Evolutionary conservation across 1,140 invertebrate genomes (phyloP).

Genomic region (Hormaphis cornu): DNA sequence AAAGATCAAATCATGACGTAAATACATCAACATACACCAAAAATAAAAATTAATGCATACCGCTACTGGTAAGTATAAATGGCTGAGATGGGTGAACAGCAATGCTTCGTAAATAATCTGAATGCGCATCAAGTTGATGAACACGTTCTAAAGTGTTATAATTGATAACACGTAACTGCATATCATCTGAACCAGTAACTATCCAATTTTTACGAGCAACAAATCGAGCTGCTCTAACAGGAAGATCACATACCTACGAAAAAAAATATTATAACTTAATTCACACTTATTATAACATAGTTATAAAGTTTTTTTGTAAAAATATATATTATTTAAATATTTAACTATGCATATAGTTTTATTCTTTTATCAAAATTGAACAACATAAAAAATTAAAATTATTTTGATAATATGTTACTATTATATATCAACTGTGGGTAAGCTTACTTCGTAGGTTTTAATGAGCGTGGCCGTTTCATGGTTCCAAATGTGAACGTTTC

Average conservation of each 20-base stretch:
- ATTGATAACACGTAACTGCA: constrained; percentile 93
- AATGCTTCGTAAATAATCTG: constrained; percentile 94
- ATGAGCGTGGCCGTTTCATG: constrained; percentile 87
- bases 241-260: constrained; percentile 79
- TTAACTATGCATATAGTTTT: too few relatives aligned
- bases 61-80: constrained; percentile 91
- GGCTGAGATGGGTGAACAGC: constrained; percentile 96
- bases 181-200: constrained; percentile 93
- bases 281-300: too few relatives aligned
- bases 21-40: constrained; percentile 32
- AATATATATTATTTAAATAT: neutral
- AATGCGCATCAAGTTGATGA: constrained; percentile 95
- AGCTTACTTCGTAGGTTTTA: constrained; percentile 76
- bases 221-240: constrained; percentile 91
- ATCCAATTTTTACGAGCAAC: constrained; percentile 98
- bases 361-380: too few relatives aligned
- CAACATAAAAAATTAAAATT: too few relatives aligned
- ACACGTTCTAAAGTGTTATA: constrained; percentile 96
- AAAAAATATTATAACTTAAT: constrained; percentile 32
- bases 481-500: constrained; percentile 99
- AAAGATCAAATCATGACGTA: constrained; percentile 39
- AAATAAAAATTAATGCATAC: constrained; percentile 48
- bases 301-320: constrained; percentile 17
- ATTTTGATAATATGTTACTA: too few relatives aligned
- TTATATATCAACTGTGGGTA: neutral